Base-by-base conservation (phyloP, 1,140 invertebrate species). In the Drosophila baimaii region DNA sequence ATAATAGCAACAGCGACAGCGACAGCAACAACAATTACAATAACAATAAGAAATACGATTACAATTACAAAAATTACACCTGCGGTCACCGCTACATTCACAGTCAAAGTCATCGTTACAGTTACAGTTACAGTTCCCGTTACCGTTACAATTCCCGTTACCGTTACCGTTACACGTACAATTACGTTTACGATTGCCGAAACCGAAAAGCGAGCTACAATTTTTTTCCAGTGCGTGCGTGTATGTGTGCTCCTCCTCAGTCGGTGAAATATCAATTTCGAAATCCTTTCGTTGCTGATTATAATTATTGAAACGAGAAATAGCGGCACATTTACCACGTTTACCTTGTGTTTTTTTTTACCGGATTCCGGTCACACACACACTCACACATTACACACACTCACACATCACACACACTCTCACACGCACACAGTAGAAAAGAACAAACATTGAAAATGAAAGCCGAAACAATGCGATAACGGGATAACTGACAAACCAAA, bases 151-250 rank as follows among this genome's bases (percentile, higher is more conserved):
- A 21, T 49, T 33, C 27, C 29, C 39, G 52, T 61, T 65, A 33
- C 44, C 35, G 41, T 58, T 70, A 39, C 63, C 25, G 44, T 54
- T 68, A 55, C 17, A 55, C 47, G 31, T 71, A 39, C 39, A 52
- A 56, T 51, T 35, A 49, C 44, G 52, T 58, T 72, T 19, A 56
- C 23, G 37, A 57, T 25, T 57, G 35, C 23, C 55, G 51, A 37
- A 49, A 12, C n/a, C 47, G 31, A 56, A 47, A 54, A 56, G 41
- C 35, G 54, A 69, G 72, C 73, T 55, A n/a, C 35, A 62, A 52
- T 75, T 85, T 85, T 85, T 85, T 86, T 86, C 62, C 57, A 88
- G 81, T 84, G 81, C 81, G 78, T 74, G 69, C 52, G 69, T 62
- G 56, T 79, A 62, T 51, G 77, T 61, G 76, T 65, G 44, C 25